A percentile compares a stretch with the other conserved stretches of the same genome.
Evolutionary conservation across 1,140 invertebrate genomes (phyloP).

Genomic region (Megalonaias nervosa): DNA sequence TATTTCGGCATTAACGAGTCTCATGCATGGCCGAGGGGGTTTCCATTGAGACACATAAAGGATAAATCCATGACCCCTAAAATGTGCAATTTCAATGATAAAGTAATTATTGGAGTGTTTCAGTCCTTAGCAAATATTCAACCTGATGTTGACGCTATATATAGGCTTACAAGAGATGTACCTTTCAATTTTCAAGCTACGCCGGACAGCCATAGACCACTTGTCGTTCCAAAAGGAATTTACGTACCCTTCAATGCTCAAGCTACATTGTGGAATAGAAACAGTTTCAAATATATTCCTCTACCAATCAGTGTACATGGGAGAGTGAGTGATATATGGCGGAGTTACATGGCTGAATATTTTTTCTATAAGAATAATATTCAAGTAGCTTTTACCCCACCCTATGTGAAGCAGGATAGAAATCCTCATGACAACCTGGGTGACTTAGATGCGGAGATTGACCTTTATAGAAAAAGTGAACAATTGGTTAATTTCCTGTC

Average conservation of each 20-base stretch:
- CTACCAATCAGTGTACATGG: constrained; percentile 29
- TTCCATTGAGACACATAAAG: constrained; percentile 18
- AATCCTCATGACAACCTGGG: constrained; percentile 16
- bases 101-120: constrained; percentile 15
- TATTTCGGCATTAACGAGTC: constrained; percentile 17
- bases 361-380: constrained; percentile 11
- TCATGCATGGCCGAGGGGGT: constrained; percentile 22
- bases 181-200: constrained; percentile 16
- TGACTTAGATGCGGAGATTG: constrained; percentile 19
- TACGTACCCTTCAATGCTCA: constrained; percentile 37
- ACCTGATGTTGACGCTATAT: constrained; percentile 38
- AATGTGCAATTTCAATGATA: neutral
- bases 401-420: constrained; percentile 22
- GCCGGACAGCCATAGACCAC: neutral
- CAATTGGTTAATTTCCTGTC: neutral
- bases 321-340: constrained; percentile 34
- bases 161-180: constrained; percentile 24
- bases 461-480: neutral
- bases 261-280: constrained; percentile 14
- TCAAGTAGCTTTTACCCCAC: constrained; percentile 22
- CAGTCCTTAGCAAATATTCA: constrained; percentile 32
- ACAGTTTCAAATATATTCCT: constrained; percentile 13
- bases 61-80: neutral
- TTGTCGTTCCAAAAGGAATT: constrained; percentile 19
- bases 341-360: constrained; percentile 28